Evolutionary conservation across 2,888 invertebrate species (phyloP), one percentile per base, ranked within the genome.

Genomic region (Dryococelus australis): DNA sequence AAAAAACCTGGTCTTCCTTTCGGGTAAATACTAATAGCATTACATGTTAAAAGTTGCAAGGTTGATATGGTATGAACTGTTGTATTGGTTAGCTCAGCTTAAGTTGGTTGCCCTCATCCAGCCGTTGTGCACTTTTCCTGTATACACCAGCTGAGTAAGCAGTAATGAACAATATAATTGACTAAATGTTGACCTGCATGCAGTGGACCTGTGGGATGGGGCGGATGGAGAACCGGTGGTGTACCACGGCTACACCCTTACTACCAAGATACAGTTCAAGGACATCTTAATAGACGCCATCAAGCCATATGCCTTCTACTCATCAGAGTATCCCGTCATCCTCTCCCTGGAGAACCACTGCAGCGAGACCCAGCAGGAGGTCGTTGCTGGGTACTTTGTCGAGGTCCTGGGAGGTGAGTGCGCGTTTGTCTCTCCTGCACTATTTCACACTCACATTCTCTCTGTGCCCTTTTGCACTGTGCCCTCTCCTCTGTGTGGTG

Each of bases 151-250:
- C 35, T 35, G 35, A 4, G 35, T 1, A 35, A 35, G 35, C 35
- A 35, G 35, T 35, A 35, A 35, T 35, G 35, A 35, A 35, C 2
- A 35, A 35, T 35, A 35, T 35, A 35, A 35, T 35, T 35, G 4
- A 35, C 35, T 35, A 35, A 35, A 4, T 35, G 8, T 47, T 47
- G 10, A 6, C 47, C 0, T 47, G 47, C 8, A 2, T 65, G 65
- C 91, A 95, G 95, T 95, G 92, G 95, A 95, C 90, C 92, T 94
- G 86, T 95, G 95, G 94, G 95, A 95, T 26, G 93, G 93, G 8
- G 92, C 93, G 86, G 92, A 92, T 43, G 93, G 92, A n/a, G 93
- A 93, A 86, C 95, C 95, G 9, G 92, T 94, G 47, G 93, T 95
- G 88, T 94, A 94, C 89, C 95, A 95, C 90, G 94, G 94, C 43